These are phyloP conservation scores for Sipha maydis DNA, from an alignment of 2,888 invertebrate species.

Conservation along the genomic window DNA sequence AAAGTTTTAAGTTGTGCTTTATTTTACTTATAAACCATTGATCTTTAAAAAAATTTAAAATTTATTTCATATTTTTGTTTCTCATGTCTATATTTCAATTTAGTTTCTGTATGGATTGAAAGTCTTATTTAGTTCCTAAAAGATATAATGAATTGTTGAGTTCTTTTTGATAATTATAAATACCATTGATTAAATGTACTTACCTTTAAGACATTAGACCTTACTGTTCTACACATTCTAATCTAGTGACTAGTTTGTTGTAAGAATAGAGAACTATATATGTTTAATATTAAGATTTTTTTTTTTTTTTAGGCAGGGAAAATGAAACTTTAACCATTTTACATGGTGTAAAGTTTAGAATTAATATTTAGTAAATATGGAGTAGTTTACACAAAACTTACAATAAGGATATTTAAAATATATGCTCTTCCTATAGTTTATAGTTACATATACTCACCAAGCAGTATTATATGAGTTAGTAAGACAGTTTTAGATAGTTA, in stretches of 20 bases:
- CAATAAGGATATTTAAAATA: not conserved
- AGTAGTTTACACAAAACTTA: not conserved
- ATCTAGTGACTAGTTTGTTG: conserved; percentile 5
- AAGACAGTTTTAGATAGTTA: not conserved
- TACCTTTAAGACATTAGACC: not conserved
- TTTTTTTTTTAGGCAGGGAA: conserved; percentile 51
- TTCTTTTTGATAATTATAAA: not conserved
- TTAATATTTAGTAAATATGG: not conserved
- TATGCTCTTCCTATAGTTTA: not conserved
- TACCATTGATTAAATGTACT: not conserved
- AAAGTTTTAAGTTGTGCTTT: too few relatives aligned
- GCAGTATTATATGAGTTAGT: not conserved
- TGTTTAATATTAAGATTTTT: not conserved
- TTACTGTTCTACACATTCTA: conserved; percentile 23
- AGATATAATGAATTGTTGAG: not conserved
- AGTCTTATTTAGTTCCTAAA: conserved; percentile 10
- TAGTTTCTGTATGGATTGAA: too few relatives aligned
- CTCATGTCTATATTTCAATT: too few relatives aligned
- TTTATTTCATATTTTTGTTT: too few relatives aligned
- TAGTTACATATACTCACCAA: not conserved
- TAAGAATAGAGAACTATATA: conserved; percentile 23
- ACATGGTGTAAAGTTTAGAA: conserved; percentile 33
- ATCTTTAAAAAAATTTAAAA: too few relatives aligned
- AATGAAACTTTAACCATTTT: conserved; percentile 31
- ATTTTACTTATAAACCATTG: too few relatives aligned